Evolutionary conservation across 2,797 vertebrate genomes (phyloP), one percentile per base, ranked within the genome.

Genomic region (Ispidina picta): DNA sequence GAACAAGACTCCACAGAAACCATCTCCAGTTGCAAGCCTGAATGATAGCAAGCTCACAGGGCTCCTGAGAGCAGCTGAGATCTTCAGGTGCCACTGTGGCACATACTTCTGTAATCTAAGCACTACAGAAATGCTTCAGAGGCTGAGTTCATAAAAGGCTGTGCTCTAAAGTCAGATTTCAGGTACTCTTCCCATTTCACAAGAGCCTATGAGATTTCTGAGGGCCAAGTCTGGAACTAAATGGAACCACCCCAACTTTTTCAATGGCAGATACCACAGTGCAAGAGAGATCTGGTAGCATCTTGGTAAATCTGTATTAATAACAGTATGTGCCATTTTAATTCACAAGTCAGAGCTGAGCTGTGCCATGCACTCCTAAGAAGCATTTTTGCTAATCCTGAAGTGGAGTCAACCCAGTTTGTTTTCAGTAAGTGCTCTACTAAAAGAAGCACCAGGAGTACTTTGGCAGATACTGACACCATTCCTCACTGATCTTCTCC

Each of bases 391-490:
- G 41, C 15, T 20, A 75, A 70, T 56, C 31, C 63, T 80, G 62
- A 84, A 86, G 25, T 17, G 10, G 28, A 78, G 21, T 52, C 22
- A 66, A 62, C 10, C 29, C 8, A 3, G 0, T 25, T 43, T 68
- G 31, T 86, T 76, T 91, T 76, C 31, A 28, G 0, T 28, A 46
- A 54, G 4, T 68, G 26, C 17, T 83, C 55, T 56, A 39, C 26
- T 43, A 35, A 72, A 87, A 78, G 59, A 83, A 81, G 22, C 28
- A 81, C 4, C n/a, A 85, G 35, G 85, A 75, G 80, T 59, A 37
- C 55, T 63, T 26, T 5, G 22, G 43, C 66, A 66, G 41, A 21
- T 26, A n/a, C 4, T 4, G 9, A 43, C 35, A 79, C 7, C 2
- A 1, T 46, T 74, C 9, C 37, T 84, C 46, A 46, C 20, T 82